Conservation (phyloP, 1,140 invertebrate species). For the Drosophila ananassae region DNA sequence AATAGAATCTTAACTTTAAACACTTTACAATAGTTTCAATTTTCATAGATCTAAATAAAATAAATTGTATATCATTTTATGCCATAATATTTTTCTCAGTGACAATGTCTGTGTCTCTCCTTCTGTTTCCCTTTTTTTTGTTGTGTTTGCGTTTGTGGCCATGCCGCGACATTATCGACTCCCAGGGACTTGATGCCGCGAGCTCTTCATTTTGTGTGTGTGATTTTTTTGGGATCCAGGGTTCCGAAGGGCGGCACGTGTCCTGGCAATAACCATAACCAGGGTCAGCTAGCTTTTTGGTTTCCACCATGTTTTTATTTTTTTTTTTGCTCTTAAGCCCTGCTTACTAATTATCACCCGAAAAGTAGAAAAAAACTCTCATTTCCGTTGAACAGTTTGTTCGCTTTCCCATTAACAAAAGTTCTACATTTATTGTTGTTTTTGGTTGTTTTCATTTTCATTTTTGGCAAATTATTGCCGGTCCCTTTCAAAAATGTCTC, state of each 20-base stretch:
- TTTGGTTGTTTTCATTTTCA: slow-evolving; percentile 62
- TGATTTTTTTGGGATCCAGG: slow-evolving; percentile 15
- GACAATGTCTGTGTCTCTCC: neutral
- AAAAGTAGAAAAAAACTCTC: slow-evolving; percentile 34
- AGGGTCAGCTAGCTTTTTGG: slow-evolving; percentile 30
- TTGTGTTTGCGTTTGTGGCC: slow-evolving; percentile 56
- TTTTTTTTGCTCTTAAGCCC: slow-evolving; percentile 46
- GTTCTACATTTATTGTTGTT: slow-evolving; percentile 75
- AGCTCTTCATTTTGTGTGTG: slow-evolving; percentile 40
- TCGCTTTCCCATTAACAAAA: slow-evolving; percentile 66
- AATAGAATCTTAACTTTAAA: too few species aligned
- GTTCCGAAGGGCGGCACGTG: slow-evolving; percentile 45
- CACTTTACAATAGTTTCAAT: too few species aligned
- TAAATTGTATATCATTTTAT: neutral
- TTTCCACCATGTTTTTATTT: slow-evolving; percentile 1
- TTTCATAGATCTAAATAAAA: neutral
- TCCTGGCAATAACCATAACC: slow-evolving; percentile 52
- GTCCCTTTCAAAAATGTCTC: slow-evolving; percentile 59
- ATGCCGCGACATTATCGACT: slow-evolving; percentile 73
- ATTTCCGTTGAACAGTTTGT: slow-evolving; percentile 59
- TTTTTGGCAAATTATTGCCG: slow-evolving; percentile 67
- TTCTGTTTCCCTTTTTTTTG: slow-evolving; percentile 11
- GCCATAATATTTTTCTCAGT: neutral
- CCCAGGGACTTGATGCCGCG: slow-evolving; percentile 42
- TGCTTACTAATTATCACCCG: slow-evolving; percentile 67